Conservation (phyloP, 2,113 vertebrate species). For the Struthio camelus region DNA sequence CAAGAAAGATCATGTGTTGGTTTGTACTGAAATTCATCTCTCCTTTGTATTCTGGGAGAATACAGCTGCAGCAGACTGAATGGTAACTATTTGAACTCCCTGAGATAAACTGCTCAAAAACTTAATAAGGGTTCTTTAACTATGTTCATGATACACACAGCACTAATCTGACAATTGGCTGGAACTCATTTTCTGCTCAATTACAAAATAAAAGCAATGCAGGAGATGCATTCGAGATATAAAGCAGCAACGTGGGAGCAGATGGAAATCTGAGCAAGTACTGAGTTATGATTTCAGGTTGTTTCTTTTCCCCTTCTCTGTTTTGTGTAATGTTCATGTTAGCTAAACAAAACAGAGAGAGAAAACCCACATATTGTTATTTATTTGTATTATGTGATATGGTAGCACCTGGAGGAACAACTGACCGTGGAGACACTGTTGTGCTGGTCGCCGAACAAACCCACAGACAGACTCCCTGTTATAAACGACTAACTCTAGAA, state of each 20-base stretch:
- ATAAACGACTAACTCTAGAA: neutral
- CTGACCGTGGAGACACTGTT: neutral
- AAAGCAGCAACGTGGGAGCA: neutral
- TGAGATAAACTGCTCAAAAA: conserved; percentile 39
- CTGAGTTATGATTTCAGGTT: neutral
- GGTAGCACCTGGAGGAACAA: neutral
- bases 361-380: neutral
- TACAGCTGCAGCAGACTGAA: conserved; percentile 10
- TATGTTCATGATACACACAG: neutral
- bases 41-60: conserved; percentile 5
- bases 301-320: too few relatives aligned
- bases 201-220: neutral
- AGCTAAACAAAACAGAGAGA: neutral
- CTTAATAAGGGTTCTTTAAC: conserved; percentile 24
- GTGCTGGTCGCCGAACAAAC: neutral
- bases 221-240: neutral
- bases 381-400: neutral
- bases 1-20: neutral
- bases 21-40: neutral
- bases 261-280: conserved; percentile 13
- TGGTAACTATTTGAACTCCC: conserved; percentile 19
- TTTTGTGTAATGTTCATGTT: neutral
- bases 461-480: neutral
- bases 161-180: neutral
- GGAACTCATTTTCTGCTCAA: conserved; percentile 15